phyloP scores from a whole-genome alignment of 92 coral and sea anemone species.

The Porites lobata region DNA sequence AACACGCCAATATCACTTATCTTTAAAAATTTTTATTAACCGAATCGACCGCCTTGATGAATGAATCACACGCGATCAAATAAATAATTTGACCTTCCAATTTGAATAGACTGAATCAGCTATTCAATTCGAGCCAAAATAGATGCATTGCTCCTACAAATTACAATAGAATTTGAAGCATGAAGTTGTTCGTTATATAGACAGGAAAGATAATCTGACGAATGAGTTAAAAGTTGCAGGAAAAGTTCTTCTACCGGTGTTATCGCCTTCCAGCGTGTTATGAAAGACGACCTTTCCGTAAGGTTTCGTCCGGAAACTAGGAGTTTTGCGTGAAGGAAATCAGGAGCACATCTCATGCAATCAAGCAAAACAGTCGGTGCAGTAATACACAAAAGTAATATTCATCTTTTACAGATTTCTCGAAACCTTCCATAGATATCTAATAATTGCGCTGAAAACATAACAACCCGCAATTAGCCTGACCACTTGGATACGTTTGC shows the following conservation, averaged over 20 bases:
- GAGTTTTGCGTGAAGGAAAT: slow-evolving; percentile 23
- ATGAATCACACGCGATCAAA: slow-evolving; percentile 12
- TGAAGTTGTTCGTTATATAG: neutral
- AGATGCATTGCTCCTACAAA: neutral
- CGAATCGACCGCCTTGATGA: neutral
- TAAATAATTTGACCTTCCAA: slow-evolving; percentile 20
- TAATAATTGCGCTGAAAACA: slow-evolving; percentile 1
- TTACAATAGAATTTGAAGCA: neutral
- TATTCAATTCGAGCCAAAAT: neutral
- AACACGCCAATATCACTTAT: slow-evolving; percentile 1
- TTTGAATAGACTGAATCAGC: neutral
- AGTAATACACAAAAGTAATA: neutral
- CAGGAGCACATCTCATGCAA: neutral
- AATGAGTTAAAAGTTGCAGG: neutral
- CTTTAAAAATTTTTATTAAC: neutral
- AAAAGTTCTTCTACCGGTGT: neutral
- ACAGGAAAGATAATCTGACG: neutral
- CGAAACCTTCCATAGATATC: neutral
- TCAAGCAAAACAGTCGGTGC: neutral
- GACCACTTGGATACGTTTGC: neutral
- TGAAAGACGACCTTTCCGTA: neutral
- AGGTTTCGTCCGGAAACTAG: slow-evolving; percentile 26
- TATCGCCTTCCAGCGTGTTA: neutral
- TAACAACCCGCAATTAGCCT: neutral
- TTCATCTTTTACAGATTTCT: neutral